Evolutionary conservation across 2,797 vertebrate species (phyloP), one percentile per base, ranked within the genome.

Genomic region (Betta splendens): DNA sequence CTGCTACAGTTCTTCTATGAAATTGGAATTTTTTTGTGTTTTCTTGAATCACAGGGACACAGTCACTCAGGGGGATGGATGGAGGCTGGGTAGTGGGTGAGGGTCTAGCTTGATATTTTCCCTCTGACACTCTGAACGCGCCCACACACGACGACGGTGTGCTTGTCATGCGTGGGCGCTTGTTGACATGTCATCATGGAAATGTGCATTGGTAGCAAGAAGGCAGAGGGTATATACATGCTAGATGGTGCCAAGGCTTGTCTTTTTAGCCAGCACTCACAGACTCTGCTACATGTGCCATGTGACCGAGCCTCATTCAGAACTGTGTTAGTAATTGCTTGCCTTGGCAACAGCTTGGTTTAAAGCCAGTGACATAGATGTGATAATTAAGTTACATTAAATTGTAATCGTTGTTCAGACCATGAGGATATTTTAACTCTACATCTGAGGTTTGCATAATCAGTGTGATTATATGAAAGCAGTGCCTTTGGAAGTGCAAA

Each of bases 101-200:
- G 23, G 45, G 60, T 38, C 48, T 48, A 53, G 53, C 47, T 64
- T 65, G 43, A 68, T 65, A 62, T 64, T 80, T 5, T 71, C 74
- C 35, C 47, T 72, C 59, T 78, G 66, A 76, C 71, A 73, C 59
- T 49, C 38, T 68, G 49, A 43, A 16, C 16, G 53, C 47, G 9
- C 66, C 77, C 64, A 75, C 72, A 52, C 69, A 52, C 69, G 61
- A 59, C 25, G 51, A 56, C n/a, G 29, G 49, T 69, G 45, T 66
- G 33, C 68, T 69, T 69, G 74, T 80, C 64, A 66, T 64, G 57
- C 66, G 81, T 78, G 62, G 73, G 75, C 5, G 61, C 47, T 44
- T 73, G 64, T 73, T 79, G 72, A 83, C 69, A 75, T 61, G 63
- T 61, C 65, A 57, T 73, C 50, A 57, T 55, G 53, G 59, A 57